Evolutionary conservation across 2,888 invertebrate genomes (phyloP).

Genomic region (Melinaea marsaeus): DNA sequence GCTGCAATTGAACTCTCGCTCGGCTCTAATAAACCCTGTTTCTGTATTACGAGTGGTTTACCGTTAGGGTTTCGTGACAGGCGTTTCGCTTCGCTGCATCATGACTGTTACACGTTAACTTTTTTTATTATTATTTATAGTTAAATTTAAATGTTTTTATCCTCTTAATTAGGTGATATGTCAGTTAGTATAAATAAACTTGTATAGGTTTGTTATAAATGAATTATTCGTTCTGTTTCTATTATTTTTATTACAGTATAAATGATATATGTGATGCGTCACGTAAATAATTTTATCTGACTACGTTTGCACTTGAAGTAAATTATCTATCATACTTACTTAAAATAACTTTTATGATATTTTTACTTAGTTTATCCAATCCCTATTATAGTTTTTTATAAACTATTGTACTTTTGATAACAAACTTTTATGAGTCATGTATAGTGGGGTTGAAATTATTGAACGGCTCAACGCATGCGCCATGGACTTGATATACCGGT

Average conservation of each 20-base stretch:
- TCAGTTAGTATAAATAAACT: no score
- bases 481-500: constrained; percentile 43
- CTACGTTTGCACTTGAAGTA: no score
- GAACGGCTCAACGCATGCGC: constrained; percentile 71
- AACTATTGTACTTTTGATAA: neutral
- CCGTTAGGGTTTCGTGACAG: constrained; percentile 31
- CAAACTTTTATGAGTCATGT: constrained; percentile 40
- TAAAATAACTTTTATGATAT: no score
- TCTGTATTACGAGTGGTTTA: constrained; percentile 10
- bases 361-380: no score
- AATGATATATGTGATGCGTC: no score
- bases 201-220: no score
- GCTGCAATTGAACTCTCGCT: neutral
- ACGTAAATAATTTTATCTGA: no score
- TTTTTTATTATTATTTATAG: neutral
- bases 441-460: constrained; percentile 48
- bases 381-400: no score
- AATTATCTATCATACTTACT: no score
- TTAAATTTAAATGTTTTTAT: neutral
- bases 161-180: neutral
- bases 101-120: neutral
- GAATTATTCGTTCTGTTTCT: no score
- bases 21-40: neutral
- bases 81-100: constrained; percentile 21
- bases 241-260: no score